These are phyloP conservation scores for Conus ventricosus DNA, from an alignment of 1,140 invertebrate species.

Conservation along the genomic window DNA sequence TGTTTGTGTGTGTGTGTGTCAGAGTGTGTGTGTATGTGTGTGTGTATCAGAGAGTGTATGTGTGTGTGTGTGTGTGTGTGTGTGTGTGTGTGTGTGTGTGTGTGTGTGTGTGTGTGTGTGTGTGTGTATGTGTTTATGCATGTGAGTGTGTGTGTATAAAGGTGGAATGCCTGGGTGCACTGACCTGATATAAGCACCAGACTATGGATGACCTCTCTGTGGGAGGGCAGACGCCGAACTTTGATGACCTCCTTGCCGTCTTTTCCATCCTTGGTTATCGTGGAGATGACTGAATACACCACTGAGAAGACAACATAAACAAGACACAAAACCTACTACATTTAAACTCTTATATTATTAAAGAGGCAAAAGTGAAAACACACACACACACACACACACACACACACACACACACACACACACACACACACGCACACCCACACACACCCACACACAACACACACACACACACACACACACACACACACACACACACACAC, in stretches of 20 bases:
- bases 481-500: too few relatives aligned
- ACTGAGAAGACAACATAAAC: slow-evolving; percentile 28
- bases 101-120: not conserved
- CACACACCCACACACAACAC: too few relatives aligned
- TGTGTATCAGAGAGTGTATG: too few relatives aligned
- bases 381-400: too few relatives aligned
- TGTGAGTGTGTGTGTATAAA: not conserved
- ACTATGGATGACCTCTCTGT: slow-evolving; percentile 58
- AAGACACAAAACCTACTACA: not conserved
- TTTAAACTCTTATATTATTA: too few relatives aligned
- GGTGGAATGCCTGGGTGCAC: not conserved
- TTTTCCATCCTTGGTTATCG: slow-evolving; percentile 13
- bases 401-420: too few relatives aligned
- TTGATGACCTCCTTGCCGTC: slow-evolving; percentile 39
- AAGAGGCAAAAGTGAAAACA: too few relatives aligned
- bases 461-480: too few relatives aligned
- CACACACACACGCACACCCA: too few relatives aligned
- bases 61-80: too few relatives aligned
- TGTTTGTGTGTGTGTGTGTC: too few relatives aligned
- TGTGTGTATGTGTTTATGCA: not conserved
- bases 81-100: not conserved
- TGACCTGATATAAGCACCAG: slow-evolving; percentile 60
- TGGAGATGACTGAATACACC: slow-evolving; percentile 41
- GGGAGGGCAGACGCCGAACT: slow-evolving; percentile 49
- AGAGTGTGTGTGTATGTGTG: too few relatives aligned